Base-by-base conservation (phyloP, 2,888 invertebrate species). In the Eupsilia transversa region DNA sequence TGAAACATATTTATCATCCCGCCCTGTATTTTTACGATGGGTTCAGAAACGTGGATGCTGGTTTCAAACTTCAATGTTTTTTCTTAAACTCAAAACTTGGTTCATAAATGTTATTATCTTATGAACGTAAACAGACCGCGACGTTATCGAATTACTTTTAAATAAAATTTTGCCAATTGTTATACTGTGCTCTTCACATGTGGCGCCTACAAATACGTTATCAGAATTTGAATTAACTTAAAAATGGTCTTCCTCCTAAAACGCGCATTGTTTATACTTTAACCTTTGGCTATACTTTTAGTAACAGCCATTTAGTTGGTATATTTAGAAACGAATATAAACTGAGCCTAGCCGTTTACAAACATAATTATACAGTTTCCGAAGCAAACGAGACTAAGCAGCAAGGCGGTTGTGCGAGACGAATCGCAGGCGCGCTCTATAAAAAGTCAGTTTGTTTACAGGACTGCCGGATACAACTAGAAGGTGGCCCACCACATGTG, bases 371-470 rank as follows among this genome's bases (percentile, higher is more conserved):
- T 87, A 83, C 84, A 87, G 80, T 89, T 90, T 90, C 82, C 82
- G 86, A 84, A 86, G 86, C 83, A 88, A 88, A 89, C 88, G 89
- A 89, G 88, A 90, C 86, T 91, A 88, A 89, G 87, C 89, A 88
- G 88, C 73, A 77, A 87, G 89, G 86, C 83, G 88, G 86, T 89
- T 89, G 90, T 86, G 91, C 88, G 91, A 94, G 94, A 94, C 92
- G 92, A 91, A 93, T 89, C 88, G 91, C 94, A 93, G 94, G 89
- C 94, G 84, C 88, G 90, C 90, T 93, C 95, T 95, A 95, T 95
- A 95, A 96, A 95, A 95, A 95, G 93, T 93, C 88, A 77, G 92
- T 92, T 92, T 95, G 95, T 96, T 95, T 95, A 96, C 92, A 90
- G 84, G 89, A 88, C 87, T 87, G 90, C 93, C 92, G 95, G 94